These are phyloP conservation scores for Emydoidea blandingii DNA, from an alignment of 2,797 vertebrate genomes.

Conservation along the genomic window DNA sequence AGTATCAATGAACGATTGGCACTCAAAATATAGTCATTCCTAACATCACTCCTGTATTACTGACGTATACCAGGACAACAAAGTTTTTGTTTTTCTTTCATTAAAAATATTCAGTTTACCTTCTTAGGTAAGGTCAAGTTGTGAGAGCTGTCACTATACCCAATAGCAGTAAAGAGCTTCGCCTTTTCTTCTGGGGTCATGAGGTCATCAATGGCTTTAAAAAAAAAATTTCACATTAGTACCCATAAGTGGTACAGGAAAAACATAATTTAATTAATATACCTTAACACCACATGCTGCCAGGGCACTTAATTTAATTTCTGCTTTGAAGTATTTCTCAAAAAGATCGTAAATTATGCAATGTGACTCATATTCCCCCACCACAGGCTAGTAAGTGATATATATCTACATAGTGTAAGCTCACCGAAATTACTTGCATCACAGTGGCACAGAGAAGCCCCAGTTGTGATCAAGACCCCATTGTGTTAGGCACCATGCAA, in stretches of 20 bases:
- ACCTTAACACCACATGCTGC: not conserved
- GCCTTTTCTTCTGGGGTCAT: constrained; percentile 94
- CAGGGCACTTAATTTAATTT: not conserved
- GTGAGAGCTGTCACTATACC: constrained; percentile 93
- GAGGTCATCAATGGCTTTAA: constrained; percentile 88
- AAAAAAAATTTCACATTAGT: not conserved
- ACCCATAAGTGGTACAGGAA: not conserved
- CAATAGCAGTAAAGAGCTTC: constrained; percentile 95
- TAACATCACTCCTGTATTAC: not conserved
- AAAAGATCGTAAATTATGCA: not conserved
- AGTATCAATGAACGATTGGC: not conserved
- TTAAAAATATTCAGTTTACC: constrained; percentile 73
- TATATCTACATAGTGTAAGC: not conserved
- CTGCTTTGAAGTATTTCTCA: not conserved
- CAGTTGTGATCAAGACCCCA: not conserved
- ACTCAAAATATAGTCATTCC: not conserved
- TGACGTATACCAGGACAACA: not conserved
- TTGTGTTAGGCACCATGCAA: not conserved
- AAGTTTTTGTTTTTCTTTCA: not conserved
- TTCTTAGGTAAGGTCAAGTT: constrained; percentile 89
- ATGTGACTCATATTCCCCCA: not conserved
- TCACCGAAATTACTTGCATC: not conserved
- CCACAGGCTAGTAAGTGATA: not conserved
- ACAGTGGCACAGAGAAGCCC: not conserved
- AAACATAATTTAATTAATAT: not conserved